phyloP scores from a whole-genome alignment of 2,113 vertebrate species.

The Eretmochelys imbricata region DNA sequence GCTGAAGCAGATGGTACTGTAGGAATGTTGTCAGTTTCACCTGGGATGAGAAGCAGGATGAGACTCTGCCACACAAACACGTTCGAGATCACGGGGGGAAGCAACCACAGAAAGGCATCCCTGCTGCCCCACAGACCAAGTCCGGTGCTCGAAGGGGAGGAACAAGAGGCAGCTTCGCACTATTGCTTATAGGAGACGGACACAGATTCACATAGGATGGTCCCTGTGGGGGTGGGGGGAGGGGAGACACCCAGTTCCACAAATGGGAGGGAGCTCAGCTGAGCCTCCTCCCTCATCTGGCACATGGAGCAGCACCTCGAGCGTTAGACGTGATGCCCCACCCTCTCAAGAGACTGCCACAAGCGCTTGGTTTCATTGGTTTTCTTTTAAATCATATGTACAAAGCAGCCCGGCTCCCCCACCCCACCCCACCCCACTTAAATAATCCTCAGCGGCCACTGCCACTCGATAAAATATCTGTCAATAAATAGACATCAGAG shows the following conservation, averaged over 20 bases:
- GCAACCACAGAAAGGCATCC: background rate
- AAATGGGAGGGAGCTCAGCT: background rate
- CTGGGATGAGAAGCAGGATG: background rate
- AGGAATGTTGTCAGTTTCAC: background rate
- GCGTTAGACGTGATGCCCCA: background rate
- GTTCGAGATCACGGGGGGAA: background rate
- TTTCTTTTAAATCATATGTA: slow-evolving; percentile 46
- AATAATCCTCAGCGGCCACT: slow-evolving; percentile 26
- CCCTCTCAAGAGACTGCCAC: background rate
- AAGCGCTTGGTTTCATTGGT: slow-evolving; percentile 31
- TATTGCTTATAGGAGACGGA: slow-evolving; percentile 14
- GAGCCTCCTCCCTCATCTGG: slow-evolving; percentile 1
- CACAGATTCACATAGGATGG: background rate
- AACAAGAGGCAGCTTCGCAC: background rate
- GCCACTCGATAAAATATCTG: slow-evolving; percentile 53
- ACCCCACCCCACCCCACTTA: background rate
- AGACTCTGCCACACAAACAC: background rate
- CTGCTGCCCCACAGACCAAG: background rate
- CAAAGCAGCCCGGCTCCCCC: background rate
- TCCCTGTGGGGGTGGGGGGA: background rate
- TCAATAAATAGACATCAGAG: slow-evolving; percentile 76
- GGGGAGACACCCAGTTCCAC: background rate
- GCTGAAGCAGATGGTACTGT: background rate
- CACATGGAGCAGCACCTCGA: slow-evolving; percentile 16
- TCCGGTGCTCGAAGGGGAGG: background rate